Evolutionary conservation across 2,888 invertebrate species (phyloP).

Genomic region (Tetranychus truncatus): DNA sequence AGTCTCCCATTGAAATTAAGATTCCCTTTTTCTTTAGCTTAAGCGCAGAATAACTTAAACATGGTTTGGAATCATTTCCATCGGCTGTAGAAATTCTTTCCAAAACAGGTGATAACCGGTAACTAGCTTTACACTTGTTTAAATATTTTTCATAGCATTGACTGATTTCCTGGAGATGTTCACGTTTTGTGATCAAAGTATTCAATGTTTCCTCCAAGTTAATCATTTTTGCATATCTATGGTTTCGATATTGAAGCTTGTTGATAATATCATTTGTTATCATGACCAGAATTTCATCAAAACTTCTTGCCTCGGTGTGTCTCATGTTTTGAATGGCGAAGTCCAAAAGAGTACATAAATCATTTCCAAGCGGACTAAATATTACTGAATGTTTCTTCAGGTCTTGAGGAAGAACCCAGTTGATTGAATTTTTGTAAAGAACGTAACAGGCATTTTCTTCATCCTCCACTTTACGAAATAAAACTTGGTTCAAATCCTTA

Average conservation of each 20-base stretch:
- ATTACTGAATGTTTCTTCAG: neutral
- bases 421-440: neutral
- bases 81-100: neutral
- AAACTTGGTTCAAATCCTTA: constrained; percentile 11
- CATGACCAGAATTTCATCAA: constrained; percentile 5
- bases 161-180: constrained; percentile 44
- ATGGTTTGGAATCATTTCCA: constrained; percentile 31
- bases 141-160: constrained; percentile 57
- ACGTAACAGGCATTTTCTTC: neutral
- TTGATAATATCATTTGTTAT: constrained; percentile 5
- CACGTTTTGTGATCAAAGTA: neutral
- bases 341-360: neutral
- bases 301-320: neutral
- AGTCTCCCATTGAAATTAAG: constrained; percentile 48
- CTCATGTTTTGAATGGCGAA: constrained; percentile 6
- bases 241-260: neutral
- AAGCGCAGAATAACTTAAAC: constrained; percentile 46
- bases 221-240: neutral
- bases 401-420: neutral
- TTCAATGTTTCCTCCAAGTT: neutral
- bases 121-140: constrained; percentile 51
- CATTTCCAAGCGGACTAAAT: neutral
- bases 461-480: constrained; percentile 5
- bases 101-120: constrained; percentile 38
- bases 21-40: constrained; percentile 53